Conservation (phyloP, 1,140 invertebrate species). For the Mycetomoellerius zeteki region DNA sequence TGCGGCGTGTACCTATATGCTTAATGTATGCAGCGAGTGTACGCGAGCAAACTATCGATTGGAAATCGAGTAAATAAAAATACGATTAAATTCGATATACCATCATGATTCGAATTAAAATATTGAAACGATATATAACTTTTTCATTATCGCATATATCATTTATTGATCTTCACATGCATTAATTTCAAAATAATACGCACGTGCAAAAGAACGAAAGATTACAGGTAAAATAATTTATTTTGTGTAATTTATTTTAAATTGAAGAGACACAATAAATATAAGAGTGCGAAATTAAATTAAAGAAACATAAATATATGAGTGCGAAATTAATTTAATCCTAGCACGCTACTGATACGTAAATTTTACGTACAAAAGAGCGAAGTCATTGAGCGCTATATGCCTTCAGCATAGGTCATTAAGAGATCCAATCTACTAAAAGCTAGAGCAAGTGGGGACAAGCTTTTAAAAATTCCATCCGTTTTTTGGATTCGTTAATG, state of each 20-base stretch:
- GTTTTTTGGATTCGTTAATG: too few relatives aligned
- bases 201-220: background rate
- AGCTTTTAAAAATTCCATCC: too few relatives aligned
- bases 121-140: constrained; percentile 23
- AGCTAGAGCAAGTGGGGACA: too few relatives aligned
- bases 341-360: too few relatives aligned
- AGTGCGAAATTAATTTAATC: background rate
- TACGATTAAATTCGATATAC: background rate
- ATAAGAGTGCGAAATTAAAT: background rate
- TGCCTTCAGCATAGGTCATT: too few relatives aligned
- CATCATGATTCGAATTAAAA: background rate
- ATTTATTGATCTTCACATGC: background rate
- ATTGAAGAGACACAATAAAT: too few relatives aligned
- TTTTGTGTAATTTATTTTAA: too few relatives aligned
- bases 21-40: constrained; percentile 16
- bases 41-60: constrained; percentile 11
- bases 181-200: background rate
- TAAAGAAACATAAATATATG: background rate
- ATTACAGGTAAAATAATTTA: background rate
- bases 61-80: constrained; percentile 17
- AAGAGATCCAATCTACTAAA: too few relatives aligned
- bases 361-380: too few relatives aligned
- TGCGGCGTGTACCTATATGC: background rate
- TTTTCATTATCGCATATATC: background rate
- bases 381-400: too few relatives aligned